Base-by-base conservation (phyloP, 2,888 invertebrate species). In the Melitaea athalia region DNA sequence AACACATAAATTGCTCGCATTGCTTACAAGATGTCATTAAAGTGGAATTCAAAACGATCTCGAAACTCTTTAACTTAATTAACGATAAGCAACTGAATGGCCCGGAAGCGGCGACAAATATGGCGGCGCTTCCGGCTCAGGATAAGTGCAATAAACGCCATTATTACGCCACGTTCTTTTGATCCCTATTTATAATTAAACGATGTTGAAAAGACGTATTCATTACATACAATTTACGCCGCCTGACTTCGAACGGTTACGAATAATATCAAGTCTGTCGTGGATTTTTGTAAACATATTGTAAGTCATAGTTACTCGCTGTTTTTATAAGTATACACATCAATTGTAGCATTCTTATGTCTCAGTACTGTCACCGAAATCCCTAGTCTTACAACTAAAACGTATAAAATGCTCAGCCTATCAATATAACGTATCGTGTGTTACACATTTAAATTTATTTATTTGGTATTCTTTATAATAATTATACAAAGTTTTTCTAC, bases 101-200 rank as follows among this genome's bases (percentile, higher is more conserved):
- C 33, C 75, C 74, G 74, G 75, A 75, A 72, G 73, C 71, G 53
- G 61, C 47, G 60, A 45, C 71, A 63, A 74, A 72, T 70, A 72
- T 72, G 74, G 74, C 75, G 72, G 68, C 73, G 64, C 64, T 73
- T 75, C 72, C 74, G 71, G 71, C 62, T 72, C 59, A 64, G 63
- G 64, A 57, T 71, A 71, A 71, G 67, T 69, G 72, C 71, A 69
- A 74, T 71, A 71, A 69, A 70, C 71, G 68, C 63, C 67, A 52
- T 55, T 55, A 55, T 55, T 7, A n/a, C n/a, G 38, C 55, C 55
- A 55, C 55, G 61, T 47, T 47, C 62, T 62, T 67, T 71, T 63
- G 64, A 67, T 71, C 67, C 49, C 50, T 64, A 61, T 47, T 63
- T 42, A 57, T 17, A 53, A 53, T 45, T n/a, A 47, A 14, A n/a